Evolutionary conservation across 1,140 invertebrate species (phyloP).

Genomic region (Pteromalus puparum): DNA sequence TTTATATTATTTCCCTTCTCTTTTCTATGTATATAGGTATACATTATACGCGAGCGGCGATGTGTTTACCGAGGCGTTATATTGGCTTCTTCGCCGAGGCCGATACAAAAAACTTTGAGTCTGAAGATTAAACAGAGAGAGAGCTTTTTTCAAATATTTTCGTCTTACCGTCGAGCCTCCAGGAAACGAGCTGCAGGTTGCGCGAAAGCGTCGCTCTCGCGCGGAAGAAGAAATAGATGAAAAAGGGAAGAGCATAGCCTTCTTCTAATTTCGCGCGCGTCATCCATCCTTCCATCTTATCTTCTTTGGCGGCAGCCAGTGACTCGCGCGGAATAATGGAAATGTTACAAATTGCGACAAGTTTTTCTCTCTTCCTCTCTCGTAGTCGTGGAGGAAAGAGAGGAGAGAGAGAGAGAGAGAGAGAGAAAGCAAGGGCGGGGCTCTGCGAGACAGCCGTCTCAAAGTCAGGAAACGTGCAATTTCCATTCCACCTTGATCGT

Average conservation of each 20-base stretch:
- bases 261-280: slow-evolving; percentile 25
- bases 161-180: neutral
- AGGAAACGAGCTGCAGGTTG: neutral
- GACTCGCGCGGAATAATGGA: slow-evolving; percentile 21
- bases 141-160: neutral
- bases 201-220: neutral
- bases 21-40: too few species aligned
- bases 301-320: neutral
- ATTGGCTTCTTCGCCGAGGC: too few species aligned
- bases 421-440: neutral
- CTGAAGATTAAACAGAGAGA: neutral
- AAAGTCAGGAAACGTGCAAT: neutral
- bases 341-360: slow-evolving; percentile 40
- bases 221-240: slow-evolving; percentile 8
- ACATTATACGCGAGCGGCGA: too few species aligned
- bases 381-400: too few species aligned
- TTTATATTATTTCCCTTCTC: neutral
- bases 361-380: slow-evolving; percentile 5
- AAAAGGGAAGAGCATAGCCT: neutral
- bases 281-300: slow-evolving; percentile 30
- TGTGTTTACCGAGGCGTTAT: too few species aligned
- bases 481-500: neutral
- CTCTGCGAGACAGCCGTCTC: neutral
- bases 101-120: too few species aligned
- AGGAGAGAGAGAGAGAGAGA: too few species aligned